phyloP scores from a whole-genome alignment of 1,140 invertebrate species.

The Panonychus citri region DNA sequence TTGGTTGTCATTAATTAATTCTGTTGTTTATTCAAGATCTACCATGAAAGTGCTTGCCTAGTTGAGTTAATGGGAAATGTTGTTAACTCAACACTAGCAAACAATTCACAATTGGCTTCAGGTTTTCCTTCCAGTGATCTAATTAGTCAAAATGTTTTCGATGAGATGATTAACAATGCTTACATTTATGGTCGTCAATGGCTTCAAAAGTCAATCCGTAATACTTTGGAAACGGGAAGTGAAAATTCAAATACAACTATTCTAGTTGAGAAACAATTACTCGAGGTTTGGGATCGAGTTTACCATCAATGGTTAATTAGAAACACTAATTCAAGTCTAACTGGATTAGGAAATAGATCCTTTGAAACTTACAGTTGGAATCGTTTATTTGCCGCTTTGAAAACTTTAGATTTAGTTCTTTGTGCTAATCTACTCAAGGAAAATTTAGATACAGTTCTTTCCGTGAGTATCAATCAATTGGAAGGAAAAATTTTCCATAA shows the following conservation, averaged over 20 bases:
- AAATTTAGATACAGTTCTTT: conserved; percentile 70
- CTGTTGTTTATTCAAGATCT: conserved; percentile 37
- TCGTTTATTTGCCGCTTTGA: conserved; percentile 41
- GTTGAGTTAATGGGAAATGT: conserved; percentile 40
- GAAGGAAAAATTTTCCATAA: neutral
- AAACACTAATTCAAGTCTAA: conserved; percentile 24
- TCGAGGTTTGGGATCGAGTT: conserved; percentile 74
- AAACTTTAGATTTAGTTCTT: conserved; percentile 47
- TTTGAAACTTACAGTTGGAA: conserved; percentile 28
- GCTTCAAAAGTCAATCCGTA: conserved; percentile 47
- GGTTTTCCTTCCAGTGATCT: conserved; percentile 35
- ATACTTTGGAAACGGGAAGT: conserved; percentile 16
- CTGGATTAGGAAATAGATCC: conserved; percentile 35
- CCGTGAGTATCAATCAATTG: conserved; percentile 29
- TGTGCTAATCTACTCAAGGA: conserved; percentile 61
- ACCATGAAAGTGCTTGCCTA: conserved; percentile 79
- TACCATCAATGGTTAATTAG: conserved; percentile 69
- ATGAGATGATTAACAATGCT: conserved; percentile 68
- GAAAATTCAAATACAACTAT: conserved; percentile 57
- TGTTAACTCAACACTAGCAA: conserved; percentile 63
- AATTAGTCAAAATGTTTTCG: conserved; percentile 35
- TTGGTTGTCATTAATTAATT: neutral
- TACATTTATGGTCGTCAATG: conserved; percentile 69
- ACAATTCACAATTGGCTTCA: conserved; percentile 53
- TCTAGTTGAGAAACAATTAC: conserved; percentile 63